phyloP scores from a whole-genome alignment of 2,888 invertebrate species.

The Chorisops tibialis region DNA sequence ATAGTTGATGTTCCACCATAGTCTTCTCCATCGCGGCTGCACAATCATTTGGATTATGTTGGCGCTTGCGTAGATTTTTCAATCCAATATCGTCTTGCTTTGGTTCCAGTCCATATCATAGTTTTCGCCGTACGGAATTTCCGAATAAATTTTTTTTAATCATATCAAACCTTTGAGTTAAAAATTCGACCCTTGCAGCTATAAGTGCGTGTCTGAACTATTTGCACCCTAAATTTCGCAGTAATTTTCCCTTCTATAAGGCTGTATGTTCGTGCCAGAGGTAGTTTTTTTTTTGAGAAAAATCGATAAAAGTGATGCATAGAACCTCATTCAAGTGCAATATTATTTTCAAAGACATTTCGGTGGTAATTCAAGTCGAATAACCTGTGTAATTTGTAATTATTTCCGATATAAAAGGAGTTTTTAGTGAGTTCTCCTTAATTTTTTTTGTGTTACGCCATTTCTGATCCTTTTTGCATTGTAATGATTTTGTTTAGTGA shows the following conservation, averaged over 20 bases:
- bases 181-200: too few relatives aligned
- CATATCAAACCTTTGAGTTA: too few relatives aligned
- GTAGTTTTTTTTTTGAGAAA: not conserved
- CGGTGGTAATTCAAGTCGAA: too few relatives aligned
- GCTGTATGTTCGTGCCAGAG: not conserved
- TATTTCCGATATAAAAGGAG: too few relatives aligned
- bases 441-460: too few relatives aligned
- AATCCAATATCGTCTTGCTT: conserved; percentile 23
- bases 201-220: too few relatives aligned
- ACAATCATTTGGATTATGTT: conserved; percentile 22
- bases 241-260: not conserved
- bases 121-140: not conserved
- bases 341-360: too few relatives aligned
- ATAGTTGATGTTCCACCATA: not conserved
- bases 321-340: not conserved
- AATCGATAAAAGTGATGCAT: not conserved
- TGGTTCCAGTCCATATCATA: conserved; percentile 9
- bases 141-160: too few relatives aligned
- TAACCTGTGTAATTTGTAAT: too few relatives aligned
- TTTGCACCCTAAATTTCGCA: not conserved
- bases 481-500: too few relatives aligned
- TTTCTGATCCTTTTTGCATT: too few relatives aligned
- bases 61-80: conserved; percentile 30
- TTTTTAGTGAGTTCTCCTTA: too few relatives aligned
- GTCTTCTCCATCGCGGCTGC: conserved; percentile 4